These are phyloP conservation scores for Myripristis jacobus DNA, from an alignment of 2,797 vertebrate species.

Conservation along the genomic window DNA sequence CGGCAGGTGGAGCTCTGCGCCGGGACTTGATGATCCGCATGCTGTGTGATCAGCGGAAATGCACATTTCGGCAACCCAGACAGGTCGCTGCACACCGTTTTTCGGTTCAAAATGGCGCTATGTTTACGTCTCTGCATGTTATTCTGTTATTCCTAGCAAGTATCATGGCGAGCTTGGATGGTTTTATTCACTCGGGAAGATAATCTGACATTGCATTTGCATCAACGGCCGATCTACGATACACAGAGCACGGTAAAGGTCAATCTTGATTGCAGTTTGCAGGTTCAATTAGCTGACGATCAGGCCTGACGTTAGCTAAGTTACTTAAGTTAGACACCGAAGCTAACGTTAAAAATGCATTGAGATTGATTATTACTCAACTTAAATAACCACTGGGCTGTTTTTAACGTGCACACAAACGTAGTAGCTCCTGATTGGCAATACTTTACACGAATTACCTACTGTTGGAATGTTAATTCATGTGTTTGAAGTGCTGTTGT, in stretches of 20 bases:
- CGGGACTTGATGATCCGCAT: conserved; percentile 7
- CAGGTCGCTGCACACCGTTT: conserved; percentile 30
- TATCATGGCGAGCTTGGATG: conserved; percentile 53
- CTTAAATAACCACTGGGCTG: neutral
- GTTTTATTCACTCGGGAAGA: conserved; percentile 22
- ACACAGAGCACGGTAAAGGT: conserved; percentile 40
- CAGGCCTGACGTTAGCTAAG: conserved; percentile 42
- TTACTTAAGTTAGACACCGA: conserved; percentile 1
- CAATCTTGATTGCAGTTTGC: neutral
- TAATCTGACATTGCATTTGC: conserved; percentile 20
- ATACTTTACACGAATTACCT: too few relatives aligned
- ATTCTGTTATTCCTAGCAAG: conserved; percentile 52
- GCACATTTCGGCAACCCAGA: neutral
- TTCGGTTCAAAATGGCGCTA: conserved; percentile 80
- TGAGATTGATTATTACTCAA: neutral
- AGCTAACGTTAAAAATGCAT: neutral
- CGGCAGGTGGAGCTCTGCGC: accelerated
- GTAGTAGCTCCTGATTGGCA: too few relatives aligned
- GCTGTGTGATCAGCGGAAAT: neutral
- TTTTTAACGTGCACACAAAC: too few relatives aligned
- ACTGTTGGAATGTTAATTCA: too few relatives aligned
- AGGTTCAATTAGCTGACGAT: conserved; percentile 26
- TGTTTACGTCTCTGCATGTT: conserved; percentile 75
- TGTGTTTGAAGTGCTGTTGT: too few relatives aligned
- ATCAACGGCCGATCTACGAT: conserved; percentile 8